Evolutionary conservation across 1,140 invertebrate genomes (phyloP).

Genomic region (Gryllus bimaculatus): DNA sequence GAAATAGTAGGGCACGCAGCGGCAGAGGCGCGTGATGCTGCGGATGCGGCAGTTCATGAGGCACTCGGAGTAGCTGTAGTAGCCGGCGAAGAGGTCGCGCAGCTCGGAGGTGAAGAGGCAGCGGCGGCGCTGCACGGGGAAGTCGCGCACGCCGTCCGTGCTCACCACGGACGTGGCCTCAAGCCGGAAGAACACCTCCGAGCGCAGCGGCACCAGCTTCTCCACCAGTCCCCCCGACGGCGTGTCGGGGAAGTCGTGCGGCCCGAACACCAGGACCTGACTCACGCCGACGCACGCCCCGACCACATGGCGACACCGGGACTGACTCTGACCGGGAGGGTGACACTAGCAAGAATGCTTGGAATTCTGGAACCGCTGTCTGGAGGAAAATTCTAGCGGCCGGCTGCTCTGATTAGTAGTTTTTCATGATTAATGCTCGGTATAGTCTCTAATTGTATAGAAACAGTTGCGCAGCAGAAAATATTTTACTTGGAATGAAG

Average conservation of each 20-base stretch:
- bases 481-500: no score
- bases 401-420: no score
- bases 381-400: no score
- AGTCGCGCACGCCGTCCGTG: conserved; percentile 23
- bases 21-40: conserved; percentile 38
- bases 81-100: conserved; percentile 26
- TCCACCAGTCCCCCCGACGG: conserved; percentile 29
- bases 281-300: no score
- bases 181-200: conserved; percentile 25
- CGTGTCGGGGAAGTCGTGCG: conserved; percentile 38
- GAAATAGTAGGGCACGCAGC: conserved; percentile 42
- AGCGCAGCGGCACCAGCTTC: conserved; percentile 24
- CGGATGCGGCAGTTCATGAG: conserved; percentile 43
- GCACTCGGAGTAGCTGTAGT: conserved; percentile 48
- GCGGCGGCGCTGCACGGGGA: conserved; percentile 34
- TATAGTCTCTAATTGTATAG: no score
- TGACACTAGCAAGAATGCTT: no score
- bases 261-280: conserved; percentile 36
- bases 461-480: no score
- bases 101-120: conserved; percentile 44
- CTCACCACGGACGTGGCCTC: conserved; percentile 24
- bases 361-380: no score
- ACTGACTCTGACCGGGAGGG: no score
- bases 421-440: no score
- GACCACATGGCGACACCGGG: no score